Base-by-base conservation (phyloP, 2,797 vertebrate species). In the Semotilus atromaculatus region DNA sequence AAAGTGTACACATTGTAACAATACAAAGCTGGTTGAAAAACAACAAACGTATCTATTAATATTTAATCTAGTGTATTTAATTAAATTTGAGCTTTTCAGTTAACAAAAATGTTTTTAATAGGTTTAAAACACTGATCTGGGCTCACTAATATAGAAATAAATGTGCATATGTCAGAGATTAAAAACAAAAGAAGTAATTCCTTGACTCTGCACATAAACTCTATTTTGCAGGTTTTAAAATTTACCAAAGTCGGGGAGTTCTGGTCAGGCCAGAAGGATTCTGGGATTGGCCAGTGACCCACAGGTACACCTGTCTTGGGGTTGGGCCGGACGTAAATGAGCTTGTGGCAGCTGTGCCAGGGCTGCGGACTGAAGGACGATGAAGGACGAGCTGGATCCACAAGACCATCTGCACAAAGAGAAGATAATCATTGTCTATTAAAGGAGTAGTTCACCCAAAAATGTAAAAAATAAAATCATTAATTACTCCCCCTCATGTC, bases 221-320 rank as follows among this genome's bases (percentile, higher is more conserved):
- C 2, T 36, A n/a, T 34, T 80, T 78, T 45, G 36, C 7, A 45
- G 36, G 14, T 38, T 45, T 21, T 64, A 3, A 34, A 62, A 86
- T 97, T 97, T 95, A 99, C 98, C 95, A 99, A 93, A 34, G 97
- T 97, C 74, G 97, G 97, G 87, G 97, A 98, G 92, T 99, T 99
- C 95, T 99, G 98, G 94, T 99, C 98, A 66, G 98, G 98, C 98
- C 98, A 99, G 92, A 99, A 99, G 87, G 98, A 97, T 91, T 99
- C 98, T 62, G 98, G 98, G 87, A 99, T 97, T 88, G 98, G 98
- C 98, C 98, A 99, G 14, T 99, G 98, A 73, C 98, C 98, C 81
- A 99, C 96, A 86, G 98, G 97, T 91, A 99, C 97, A 2, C 98
- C 98, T 0, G 97, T 98, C 94, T 99, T 99, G 80, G 97, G 97